Evolutionary conservation across 2,797 vertebrate genomes (phyloP), one percentile per base, ranked within the genome.

Genomic region (Euthynnus affinis): DNA sequence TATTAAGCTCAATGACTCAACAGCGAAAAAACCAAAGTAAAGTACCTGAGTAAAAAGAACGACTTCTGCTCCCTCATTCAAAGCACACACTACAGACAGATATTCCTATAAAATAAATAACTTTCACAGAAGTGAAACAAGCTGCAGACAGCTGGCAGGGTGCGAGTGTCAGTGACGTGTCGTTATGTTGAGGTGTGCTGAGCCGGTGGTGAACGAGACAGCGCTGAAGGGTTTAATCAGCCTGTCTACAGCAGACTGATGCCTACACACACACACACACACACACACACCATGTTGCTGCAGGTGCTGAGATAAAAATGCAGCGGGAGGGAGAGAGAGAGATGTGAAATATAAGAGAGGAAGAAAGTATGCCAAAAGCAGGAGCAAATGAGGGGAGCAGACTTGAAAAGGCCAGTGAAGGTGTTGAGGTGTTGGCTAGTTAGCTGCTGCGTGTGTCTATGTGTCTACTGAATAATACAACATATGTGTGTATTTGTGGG

Each of bases 171-270:
- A 55, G 37, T 69, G 87, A 84, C 42, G 56, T 62, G 71, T 52
- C 29, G 1, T 75, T 53, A 59, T 71, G 74, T 57, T 49, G 74
- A 71, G 58, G 73, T 58, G 74, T 58, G 71, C 53, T 56, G 74
- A 76, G 61, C 46, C 29, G 58, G 13, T 57, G 40, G 67, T 57
- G 74, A 80, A 74, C 73, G 52, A 84, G 85, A 78, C 66, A 79
- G 65, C 6, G 44, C 81, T 85, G 76, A 69, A 72, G 83, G 88
- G 71, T 74, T 87, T 89, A 85, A 91, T 86, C 87, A 82, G 80
- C 29, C 82, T 67, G 66, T 84, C 72, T 66, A 69, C 58, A 73
- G 76, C 66, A 80, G 58, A 83, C 57, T 34, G 64, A 72, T 48
- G 34, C 29, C 0, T 4, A n/a, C 51, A 60, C 55, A 44, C 67